phyloP scores from a whole-genome alignment of 2,797 vertebrate genomes.

The Oreochromis grahami region DNA sequence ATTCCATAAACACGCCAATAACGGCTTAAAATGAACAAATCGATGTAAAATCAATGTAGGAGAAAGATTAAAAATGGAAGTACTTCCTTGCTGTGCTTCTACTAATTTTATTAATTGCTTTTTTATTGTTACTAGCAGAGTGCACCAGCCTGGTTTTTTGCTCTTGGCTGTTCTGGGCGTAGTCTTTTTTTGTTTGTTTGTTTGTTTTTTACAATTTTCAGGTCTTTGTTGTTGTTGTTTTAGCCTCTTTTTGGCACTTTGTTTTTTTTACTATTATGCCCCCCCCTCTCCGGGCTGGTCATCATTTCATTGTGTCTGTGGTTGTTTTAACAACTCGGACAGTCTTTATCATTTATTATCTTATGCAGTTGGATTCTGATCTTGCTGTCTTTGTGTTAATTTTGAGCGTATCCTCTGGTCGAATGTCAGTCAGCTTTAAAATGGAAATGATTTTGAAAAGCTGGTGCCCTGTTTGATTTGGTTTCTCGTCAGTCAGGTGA shows the following conservation, averaged over 20 bases:
- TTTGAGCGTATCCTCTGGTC: neutral
- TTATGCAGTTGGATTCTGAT: neutral
- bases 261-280: neutral
- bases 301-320: neutral
- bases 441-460: neutral
- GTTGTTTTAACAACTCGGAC: neutral
- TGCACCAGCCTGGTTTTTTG: neutral
- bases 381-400: neutral
- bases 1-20: neutral
- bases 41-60: neutral
- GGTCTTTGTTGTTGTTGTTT: neutral
- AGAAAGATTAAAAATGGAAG: neutral
- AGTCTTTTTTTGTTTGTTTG: neutral
- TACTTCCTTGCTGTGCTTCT: neutral
- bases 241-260: neutral
- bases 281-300: neutral
- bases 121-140: neutral
- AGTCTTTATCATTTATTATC: neutral
- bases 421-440: neutral
- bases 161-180: neutral
- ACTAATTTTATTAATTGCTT: neutral
- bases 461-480: neutral
- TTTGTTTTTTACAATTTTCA: neutral
- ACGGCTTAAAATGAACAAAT: neutral
- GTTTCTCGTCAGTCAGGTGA: neutral